Evolutionary conservation across 2,113 vertebrate genomes (phyloP).

Genomic region (Bubo bubo): DNA sequence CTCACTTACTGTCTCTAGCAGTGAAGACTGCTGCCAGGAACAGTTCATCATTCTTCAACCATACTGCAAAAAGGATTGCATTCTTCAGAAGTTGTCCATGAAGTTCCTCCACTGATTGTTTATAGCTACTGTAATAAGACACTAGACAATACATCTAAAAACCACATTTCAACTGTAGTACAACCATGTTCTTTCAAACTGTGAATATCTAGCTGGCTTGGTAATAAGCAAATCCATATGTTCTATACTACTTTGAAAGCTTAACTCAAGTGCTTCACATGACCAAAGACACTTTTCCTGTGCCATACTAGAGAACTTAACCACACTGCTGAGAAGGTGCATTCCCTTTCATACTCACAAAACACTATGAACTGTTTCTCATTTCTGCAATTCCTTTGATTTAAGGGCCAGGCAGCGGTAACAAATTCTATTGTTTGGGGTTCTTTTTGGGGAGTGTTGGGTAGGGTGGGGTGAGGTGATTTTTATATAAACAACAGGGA

Average conservation of each 20-base stretch:
- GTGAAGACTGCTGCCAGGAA: background rate
- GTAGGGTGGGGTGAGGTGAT: too few species aligned
- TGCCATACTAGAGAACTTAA: conserved; percentile 14
- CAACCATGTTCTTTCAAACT: conserved; percentile 41
- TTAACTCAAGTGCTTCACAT: conserved; percentile 38
- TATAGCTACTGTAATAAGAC: conserved; percentile 47
- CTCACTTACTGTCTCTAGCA: background rate
- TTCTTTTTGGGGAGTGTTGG: too few species aligned
- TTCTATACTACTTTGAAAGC: conserved; percentile 33
- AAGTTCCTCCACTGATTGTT: background rate
- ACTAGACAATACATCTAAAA: conserved; percentile 54
- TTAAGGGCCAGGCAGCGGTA: conserved; percentile 13
- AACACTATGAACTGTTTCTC: conserved; percentile 1
- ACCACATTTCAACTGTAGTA: conserved; percentile 71
- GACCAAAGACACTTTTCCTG: conserved; percentile 7
- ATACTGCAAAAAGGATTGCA: background rate
- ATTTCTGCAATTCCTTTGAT: conserved; percentile 7
- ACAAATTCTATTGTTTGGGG: background rate
- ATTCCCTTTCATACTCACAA: conserved; percentile 35
- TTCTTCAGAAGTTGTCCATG: background rate
- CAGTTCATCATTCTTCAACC: background rate
- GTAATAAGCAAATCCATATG: conserved; percentile 8
- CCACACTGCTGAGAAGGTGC: conserved; percentile 32
- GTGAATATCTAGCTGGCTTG: conserved; percentile 58
- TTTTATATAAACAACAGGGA: conserved; percentile 14